phyloP scores from a whole-genome alignment of 2,888 invertebrate genomes.

The Agelastica alni region DNA sequence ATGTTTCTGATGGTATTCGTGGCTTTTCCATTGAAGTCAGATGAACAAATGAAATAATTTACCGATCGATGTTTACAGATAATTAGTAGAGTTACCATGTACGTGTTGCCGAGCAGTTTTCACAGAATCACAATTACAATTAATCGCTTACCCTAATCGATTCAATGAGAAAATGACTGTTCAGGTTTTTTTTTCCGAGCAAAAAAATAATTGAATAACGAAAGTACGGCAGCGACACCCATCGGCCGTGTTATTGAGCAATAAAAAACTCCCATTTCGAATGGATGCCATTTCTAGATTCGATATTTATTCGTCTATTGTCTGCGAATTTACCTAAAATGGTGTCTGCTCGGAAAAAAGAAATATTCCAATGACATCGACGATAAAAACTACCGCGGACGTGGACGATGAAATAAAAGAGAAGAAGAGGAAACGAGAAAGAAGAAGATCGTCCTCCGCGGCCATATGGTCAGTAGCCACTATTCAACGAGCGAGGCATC shows the following conservation, averaged over 20 bases:
- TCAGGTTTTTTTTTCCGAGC: not conserved
- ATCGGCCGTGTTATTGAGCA: constrained; percentile 15
- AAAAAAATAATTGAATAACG: constrained; percentile 22
- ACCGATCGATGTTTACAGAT: too few species aligned
- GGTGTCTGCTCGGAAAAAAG: constrained; percentile 24
- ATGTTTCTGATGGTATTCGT: too few species aligned
- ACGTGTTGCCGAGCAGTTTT: too few species aligned
- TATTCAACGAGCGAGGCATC: constrained; percentile 11
- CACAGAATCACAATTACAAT: not conserved
- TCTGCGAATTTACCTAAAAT: constrained; percentile 37
- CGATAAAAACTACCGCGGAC: constrained; percentile 28
- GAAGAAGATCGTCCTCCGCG: constrained; percentile 11
- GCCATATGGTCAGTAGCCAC: constrained; percentile 27
- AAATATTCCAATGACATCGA: constrained; percentile 28
- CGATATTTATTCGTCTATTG: constrained; percentile 36
- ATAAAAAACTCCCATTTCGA: constrained; percentile 18
- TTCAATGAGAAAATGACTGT: constrained; percentile 10
- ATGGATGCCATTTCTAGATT: constrained; percentile 13
- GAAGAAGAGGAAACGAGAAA: constrained; percentile 9
- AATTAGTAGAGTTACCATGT: too few species aligned
- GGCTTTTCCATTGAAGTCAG: too few species aligned
- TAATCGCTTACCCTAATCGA: constrained; percentile 3
- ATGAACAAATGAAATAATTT: too few species aligned
- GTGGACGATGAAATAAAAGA: constrained; percentile 10
- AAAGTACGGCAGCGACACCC: constrained; percentile 18